Conservation (phyloP, 2,113 vertebrate genomes). For the Chunga burmeisteri region DNA sequence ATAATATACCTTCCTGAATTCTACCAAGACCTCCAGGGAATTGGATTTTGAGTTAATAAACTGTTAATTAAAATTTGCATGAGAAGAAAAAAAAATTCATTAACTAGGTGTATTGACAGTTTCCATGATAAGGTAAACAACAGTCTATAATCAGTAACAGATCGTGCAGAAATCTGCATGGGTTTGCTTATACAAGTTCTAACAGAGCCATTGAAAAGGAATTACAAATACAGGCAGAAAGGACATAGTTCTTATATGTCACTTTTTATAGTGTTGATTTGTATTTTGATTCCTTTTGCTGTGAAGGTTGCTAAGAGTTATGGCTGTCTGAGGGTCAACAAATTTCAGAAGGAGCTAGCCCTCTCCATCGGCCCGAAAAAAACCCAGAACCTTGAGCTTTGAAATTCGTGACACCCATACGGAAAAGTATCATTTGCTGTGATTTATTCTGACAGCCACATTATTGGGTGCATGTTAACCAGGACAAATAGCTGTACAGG, state of each 20-base stretch:
- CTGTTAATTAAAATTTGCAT: conserved; percentile 35
- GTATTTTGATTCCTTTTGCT: conserved; percentile 58
- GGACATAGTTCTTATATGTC: not conserved
- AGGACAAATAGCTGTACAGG: conserved; percentile 7
- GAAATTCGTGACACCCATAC: not conserved
- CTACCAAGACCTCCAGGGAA: not conserved
- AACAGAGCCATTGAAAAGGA: not conserved
- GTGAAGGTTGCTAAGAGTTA: conserved; percentile 42
- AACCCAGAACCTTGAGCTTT: not conserved
- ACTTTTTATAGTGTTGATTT: conserved; percentile 50
- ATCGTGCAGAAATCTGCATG: conserved; percentile 5
- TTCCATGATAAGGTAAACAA: conserved; percentile 44
- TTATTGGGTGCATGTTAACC: conserved; percentile 39
- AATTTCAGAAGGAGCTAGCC: conserved; percentile 31
- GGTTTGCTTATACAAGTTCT: not conserved
- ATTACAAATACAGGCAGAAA: not conserved
- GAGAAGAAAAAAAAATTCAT: not conserved
- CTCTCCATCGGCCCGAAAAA: not conserved
- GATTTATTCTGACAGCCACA: conserved; percentile 53
- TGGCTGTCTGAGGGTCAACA: conserved; percentile 58
- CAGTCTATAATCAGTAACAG: conserved; percentile 8
- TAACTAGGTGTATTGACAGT: conserved; percentile 40
- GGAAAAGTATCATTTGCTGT: not conserved
- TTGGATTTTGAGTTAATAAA: conserved; percentile 22
- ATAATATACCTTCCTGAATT: not conserved